Conservation (phyloP, 2,113 vertebrate species). For the Elanus axillaris region DNA sequence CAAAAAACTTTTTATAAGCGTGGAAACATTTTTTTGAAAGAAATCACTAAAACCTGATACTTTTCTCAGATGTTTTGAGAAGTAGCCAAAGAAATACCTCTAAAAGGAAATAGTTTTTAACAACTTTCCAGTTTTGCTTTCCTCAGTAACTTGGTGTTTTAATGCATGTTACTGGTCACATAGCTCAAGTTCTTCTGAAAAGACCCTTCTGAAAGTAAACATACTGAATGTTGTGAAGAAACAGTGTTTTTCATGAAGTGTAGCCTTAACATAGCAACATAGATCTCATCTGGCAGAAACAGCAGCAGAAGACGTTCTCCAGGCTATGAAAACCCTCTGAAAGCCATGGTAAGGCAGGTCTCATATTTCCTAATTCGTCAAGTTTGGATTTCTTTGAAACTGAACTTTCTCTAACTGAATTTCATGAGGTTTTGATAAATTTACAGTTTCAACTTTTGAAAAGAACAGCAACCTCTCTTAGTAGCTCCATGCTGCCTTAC, state of each 20-base stretch:
- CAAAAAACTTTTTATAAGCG: neutral
- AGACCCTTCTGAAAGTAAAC: neutral
- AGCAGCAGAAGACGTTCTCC: neutral
- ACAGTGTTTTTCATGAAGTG: neutral
- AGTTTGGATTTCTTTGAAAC: neutral
- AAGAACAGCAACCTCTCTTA: neutral
- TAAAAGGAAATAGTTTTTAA: neutral
- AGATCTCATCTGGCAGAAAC: neutral
- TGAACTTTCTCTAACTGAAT: neutral
- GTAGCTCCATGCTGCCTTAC: neutral
- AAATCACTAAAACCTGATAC: neutral
- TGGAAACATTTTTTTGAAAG: neutral
- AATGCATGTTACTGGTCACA: neutral
- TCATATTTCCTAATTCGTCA: neutral
- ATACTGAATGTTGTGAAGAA: neutral
- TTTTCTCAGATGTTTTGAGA: neutral
- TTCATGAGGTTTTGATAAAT: neutral
- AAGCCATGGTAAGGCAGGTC: neutral
- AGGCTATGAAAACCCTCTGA: neutral
- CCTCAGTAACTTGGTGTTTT: neutral
- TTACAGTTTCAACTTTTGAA: neutral
- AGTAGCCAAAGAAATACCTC: neutral
- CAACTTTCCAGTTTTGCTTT: neutral
- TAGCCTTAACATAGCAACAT: neutral
- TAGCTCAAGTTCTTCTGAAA: neutral